Percentiles rank a stretch among this genome's conserved stretches.
Evolutionary conservation across 2,113 vertebrate genomes (phyloP).

Genomic region (Gallinago jamesoni): DNA sequence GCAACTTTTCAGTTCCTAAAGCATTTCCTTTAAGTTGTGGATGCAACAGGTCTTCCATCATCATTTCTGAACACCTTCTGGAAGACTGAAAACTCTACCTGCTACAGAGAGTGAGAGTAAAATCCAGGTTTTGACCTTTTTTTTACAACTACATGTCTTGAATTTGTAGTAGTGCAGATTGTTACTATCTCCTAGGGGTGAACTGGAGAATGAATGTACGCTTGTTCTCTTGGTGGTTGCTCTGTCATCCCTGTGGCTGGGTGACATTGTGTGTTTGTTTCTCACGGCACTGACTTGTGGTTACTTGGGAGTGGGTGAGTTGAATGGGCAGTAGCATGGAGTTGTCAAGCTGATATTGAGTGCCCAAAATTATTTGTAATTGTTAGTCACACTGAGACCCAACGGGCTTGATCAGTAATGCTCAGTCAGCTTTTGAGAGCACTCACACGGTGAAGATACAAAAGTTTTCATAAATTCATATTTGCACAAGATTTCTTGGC

Average conservation of each 20-base stretch:
- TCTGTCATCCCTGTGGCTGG: neutral
- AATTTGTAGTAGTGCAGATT: neutral
- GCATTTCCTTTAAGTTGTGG: constrained; percentile 16
- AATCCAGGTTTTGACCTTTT: neutral
- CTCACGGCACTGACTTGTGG: neutral
- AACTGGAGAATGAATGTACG: neutral
- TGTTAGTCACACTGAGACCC: neutral
- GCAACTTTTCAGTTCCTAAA: constrained; percentile 1
- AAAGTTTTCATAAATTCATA: neutral
- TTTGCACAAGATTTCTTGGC: neutral
- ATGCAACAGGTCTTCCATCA: constrained; percentile 1
- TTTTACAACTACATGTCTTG: neutral
- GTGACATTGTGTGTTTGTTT: neutral
- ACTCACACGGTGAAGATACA: neutral
- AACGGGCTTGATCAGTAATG: neutral
- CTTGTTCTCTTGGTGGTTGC: neutral
- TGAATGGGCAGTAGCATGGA: neutral
- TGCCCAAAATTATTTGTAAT: neutral
- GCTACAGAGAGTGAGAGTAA: neutral
- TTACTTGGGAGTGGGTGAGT: neutral
- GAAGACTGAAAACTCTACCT: neutral
- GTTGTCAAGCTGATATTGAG: neutral
- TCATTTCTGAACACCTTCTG: neutral
- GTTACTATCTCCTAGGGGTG: neutral
- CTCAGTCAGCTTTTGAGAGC: neutral